phyloP scores from a whole-genome alignment of 1,140 invertebrate genomes.

The Mylabris phalerata region DNA sequence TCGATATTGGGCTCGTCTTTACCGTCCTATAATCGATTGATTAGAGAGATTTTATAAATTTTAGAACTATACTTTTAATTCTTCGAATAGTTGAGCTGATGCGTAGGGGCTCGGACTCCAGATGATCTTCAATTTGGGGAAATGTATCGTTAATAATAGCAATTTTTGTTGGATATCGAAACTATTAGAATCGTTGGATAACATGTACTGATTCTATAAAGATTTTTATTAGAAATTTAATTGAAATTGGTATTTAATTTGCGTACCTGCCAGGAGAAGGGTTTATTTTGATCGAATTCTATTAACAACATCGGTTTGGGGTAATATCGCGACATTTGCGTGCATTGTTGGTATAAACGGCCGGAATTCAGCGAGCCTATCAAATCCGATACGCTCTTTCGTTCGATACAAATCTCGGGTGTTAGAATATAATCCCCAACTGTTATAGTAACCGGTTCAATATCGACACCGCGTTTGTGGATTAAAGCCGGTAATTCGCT shows the following conservation, averaged over 20 bases:
- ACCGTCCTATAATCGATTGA: slow-evolving; percentile 51
- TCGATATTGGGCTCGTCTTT: slow-evolving; percentile 68
- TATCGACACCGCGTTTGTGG: slow-evolving; percentile 87
- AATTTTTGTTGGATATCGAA: slow-evolving; percentile 76
- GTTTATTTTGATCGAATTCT: slow-evolving; percentile 93
- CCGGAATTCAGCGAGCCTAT: slow-evolving; percentile 94
- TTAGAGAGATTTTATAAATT: neutral
- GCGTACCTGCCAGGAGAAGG: slow-evolving; percentile 77
- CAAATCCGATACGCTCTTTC: slow-evolving; percentile 96
- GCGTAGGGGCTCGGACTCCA: slow-evolving; percentile 95
- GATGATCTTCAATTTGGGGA: slow-evolving; percentile 83
- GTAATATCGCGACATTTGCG: slow-evolving; percentile 84
- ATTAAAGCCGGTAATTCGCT: slow-evolving; percentile 92
- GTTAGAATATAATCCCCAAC: slow-evolving; percentile 98
- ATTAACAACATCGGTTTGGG: slow-evolving; percentile 87
- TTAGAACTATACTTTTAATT: slow-evolving; percentile 55
- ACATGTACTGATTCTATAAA: slow-evolving; percentile 66
- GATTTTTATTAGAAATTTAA: neutral
- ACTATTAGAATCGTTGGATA: slow-evolving; percentile 68
- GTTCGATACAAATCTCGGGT: slow-evolving; percentile 91
- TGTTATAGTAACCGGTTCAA: slow-evolving; percentile 84
- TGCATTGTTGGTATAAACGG: slow-evolving; percentile 89
- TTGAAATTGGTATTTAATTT: slow-evolving; percentile 1
- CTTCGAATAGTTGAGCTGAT: slow-evolving; percentile 91
- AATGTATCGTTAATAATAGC: slow-evolving; percentile 89